Conservation (phyloP, 2,888 invertebrate genomes). For the Apodemia zela region DNA sequence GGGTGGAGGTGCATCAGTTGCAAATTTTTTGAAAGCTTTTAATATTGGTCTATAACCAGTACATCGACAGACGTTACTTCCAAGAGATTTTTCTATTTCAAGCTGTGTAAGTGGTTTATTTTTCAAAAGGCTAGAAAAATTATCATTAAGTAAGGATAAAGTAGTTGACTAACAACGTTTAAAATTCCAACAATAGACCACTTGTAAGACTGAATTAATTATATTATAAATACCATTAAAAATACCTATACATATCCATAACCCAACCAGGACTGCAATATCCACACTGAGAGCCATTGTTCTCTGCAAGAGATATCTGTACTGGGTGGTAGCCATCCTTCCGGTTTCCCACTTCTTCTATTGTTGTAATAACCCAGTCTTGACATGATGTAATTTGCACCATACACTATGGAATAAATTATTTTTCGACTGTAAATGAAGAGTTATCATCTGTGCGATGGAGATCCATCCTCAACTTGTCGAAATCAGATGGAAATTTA, state of each 20-base stretch:
- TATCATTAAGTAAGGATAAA: neutral
- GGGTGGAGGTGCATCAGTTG: conserved; percentile 72
- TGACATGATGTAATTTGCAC: conserved; percentile 82
- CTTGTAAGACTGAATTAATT: too few species aligned
- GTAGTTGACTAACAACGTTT: too few species aligned
- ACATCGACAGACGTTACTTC: conserved; percentile 87
- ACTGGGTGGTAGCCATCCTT: conserved; percentile 82
- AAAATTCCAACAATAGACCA: too few species aligned
- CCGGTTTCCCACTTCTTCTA: conserved; percentile 84
- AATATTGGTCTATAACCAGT: conserved; percentile 88
- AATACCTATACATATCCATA: conserved; percentile 84
- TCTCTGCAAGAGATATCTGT: conserved; percentile 78
- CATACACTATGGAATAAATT: conserved; percentile 68
- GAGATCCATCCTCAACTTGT: too few species aligned
- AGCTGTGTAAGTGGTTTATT: conserved; percentile 73
- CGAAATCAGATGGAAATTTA: too few species aligned
- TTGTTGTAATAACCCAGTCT: conserved; percentile 83
- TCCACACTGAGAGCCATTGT: conserved; percentile 85
- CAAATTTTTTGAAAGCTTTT: conserved; percentile 87
- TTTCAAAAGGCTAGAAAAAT: conserved; percentile 42
- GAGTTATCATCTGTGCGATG: too few species aligned
- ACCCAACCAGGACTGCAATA: conserved; percentile 87
- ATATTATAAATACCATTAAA: too few species aligned
- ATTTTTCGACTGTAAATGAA: too few species aligned
- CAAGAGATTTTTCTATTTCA: conserved; percentile 85